Evolutionary conservation across 2,888 invertebrate species (phyloP).

Genomic region (Erynnis tages): DNA sequence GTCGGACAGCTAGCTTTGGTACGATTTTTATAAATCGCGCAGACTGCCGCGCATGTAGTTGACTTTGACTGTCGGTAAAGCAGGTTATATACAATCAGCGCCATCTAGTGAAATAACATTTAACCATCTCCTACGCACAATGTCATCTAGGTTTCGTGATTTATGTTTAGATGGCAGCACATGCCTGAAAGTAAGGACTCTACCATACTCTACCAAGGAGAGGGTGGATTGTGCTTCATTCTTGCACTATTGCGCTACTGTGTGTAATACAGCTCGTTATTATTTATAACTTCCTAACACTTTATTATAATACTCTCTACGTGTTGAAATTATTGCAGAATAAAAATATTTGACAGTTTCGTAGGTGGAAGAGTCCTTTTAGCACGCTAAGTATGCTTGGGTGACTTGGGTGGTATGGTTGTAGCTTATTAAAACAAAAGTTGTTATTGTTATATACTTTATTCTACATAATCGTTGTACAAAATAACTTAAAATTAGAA

Average conservation of each 20-base stretch:
- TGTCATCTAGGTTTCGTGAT: neutral
- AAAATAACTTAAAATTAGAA: constrained; percentile 41
- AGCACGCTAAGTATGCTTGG: no score
- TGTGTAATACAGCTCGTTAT: no score
- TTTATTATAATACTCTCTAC: no score
- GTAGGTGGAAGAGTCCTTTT: no score
- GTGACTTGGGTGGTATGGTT: no score
- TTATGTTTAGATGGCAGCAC: constrained; percentile 17
- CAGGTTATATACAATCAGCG: constrained; percentile 40
- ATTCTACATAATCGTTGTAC: constrained; percentile 42
- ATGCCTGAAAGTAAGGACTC: neutral
- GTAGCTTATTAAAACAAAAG: constrained; percentile 6
- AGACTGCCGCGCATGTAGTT: constrained; percentile 72
- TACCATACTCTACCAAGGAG: no score
- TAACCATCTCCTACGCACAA: neutral
- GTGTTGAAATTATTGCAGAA: no score
- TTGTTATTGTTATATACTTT: constrained; percentile 11
- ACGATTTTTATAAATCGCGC: constrained; percentile 78
- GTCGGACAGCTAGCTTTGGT: constrained; percentile 66
- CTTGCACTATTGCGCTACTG: no score
- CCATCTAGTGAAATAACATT: constrained; percentile 38
- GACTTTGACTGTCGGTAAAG: constrained; percentile 55
- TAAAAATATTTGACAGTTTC: no score
- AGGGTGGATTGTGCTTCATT: no score
- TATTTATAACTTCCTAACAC: no score